Base-by-base conservation (phyloP, 30 jellyfish, hydroid and myxozoan species). In the Cassiopea xamachana region DNA sequence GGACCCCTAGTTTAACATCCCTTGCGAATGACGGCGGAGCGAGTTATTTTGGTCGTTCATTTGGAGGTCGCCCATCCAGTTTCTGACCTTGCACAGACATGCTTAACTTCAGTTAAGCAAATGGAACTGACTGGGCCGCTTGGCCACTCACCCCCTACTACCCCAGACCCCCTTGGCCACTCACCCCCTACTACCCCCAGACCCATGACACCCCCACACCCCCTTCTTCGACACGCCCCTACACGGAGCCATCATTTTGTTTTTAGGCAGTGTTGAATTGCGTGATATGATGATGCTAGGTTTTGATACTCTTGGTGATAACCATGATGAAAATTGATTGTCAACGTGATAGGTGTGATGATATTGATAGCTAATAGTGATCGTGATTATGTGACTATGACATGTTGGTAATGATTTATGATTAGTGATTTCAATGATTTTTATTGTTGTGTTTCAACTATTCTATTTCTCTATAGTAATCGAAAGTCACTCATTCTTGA, bases 401-500 rank as follows among this genome's bases (percentile, higher is more conserved):
- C 9, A 51, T 51, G 64, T 2, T 51, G 64, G 64, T 51, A 9
- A 51, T 51, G 64, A 51, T 51, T 51, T 4, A 51, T 51, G 64
- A 51, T 51, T 4, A 51, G 4, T 51, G 9, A 2, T 51, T 51
- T 51, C 8, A 9, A 2, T 51, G 64, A 51, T 51, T 9, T 2
- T 51, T 4, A 51, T 51, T 51, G 9, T 51, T 51, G 9, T 51
- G 4, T 2, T 51, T 51, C 64, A 51, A 51, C 9, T 4, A 51
- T 62, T 14, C 27, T 27, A 17, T 62, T 62, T 17, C 74, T 62
- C 19, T 27, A 17, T 17, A 81, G 96, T 85, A 89, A 81, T 45
- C 92, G 92, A 46, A 75, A 70, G 7, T 89, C 96, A 46, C 79
- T 81, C 17, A 72, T 62, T 47, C 55, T 89, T 43, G 92, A 89